Base-by-base conservation (phyloP, 2,113 vertebrate species). In the Arenaria interpres region DNA sequence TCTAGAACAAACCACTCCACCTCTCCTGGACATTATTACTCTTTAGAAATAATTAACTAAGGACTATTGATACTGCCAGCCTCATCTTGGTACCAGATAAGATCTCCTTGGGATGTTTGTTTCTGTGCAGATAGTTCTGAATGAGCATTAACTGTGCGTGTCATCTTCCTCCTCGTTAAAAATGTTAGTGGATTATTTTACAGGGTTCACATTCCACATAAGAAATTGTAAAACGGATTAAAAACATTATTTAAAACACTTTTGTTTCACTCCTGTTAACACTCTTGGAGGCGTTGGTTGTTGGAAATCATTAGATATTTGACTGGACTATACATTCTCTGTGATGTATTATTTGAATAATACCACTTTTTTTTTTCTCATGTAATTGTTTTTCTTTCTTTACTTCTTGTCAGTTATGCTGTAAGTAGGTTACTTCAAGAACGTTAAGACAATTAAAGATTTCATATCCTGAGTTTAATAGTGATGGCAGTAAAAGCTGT, bases 21-120 rank as follows among this genome's bases (percentile, higher is more conserved):
- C 66, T 95, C 77, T 56, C 41, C 56, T 69, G 75, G 33, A 28
- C 17, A 14, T 73, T 87, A 87, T 37, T 57, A 30, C 51, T 84
- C 53, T 82, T 92, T 22, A 93, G 85, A 67, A 97, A 96, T 97
- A 93, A 97, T 97, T 97, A 96, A 97, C 96, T 37, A 10, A 6
- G 45, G 50, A 53, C 35, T 90, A 20, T 33, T 51, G 92, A 9
- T 74, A 24, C 25, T 94, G 50, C 66, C 92, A 94, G 89, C 54
- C 69, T 71, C 7, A 6, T 90, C 78, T 67, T 85, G 90, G 90
- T 87, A 89, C 85, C 48, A n/a, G 35, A 53, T 46, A 48, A 88
- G 73, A 63, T 84, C 24, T 74, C 19, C 53, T 79, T 91, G 69
- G 76, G 66, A 51, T 59, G 77, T 41, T 87, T 60, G 45, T 48